Conservation (phyloP, 2,888 invertebrate species). For the Sarcophaga variegata region DNA sequence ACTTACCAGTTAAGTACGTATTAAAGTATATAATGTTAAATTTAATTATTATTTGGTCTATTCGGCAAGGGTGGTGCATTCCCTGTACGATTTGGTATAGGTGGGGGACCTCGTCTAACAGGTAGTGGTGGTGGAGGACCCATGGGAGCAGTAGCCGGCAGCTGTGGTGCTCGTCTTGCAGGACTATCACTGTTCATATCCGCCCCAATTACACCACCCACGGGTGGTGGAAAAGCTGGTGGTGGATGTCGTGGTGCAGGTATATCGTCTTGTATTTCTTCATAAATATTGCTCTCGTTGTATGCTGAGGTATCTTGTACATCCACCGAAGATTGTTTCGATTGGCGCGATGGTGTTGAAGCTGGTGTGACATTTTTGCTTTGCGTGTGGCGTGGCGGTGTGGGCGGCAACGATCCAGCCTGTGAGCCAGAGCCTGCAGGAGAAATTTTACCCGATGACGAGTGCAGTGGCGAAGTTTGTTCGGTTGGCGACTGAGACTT, state of each 20-base stretch:
- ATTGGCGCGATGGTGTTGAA: constrained; percentile 77
- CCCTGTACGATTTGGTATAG: constrained; percentile 81
- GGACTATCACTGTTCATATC: constrained; percentile 73
- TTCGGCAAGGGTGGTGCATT: constrained; percentile 81
- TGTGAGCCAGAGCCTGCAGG: constrained; percentile 71
- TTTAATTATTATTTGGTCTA: constrained; percentile 79
- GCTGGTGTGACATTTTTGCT: constrained; percentile 77
- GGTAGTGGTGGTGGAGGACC: constrained; percentile 85
- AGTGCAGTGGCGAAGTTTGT: constrained; percentile 72
- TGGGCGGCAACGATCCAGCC: constrained; percentile 74
- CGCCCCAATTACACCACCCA: constrained; percentile 76
- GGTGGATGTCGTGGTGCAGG: constrained; percentile 84
- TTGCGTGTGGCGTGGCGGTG: constrained; percentile 77
- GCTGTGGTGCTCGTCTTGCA: constrained; percentile 59
- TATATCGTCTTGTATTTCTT: constrained; percentile 84
- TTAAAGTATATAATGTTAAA: constrained; percentile 33
- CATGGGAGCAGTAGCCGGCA: constrained; percentile 79
- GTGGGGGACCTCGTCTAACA: constrained; percentile 82
- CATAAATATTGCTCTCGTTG: constrained; percentile 82
- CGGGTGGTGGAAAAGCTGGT: constrained; percentile 84
- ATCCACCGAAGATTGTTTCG: constrained; percentile 75
- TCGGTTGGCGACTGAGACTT: constrained; percentile 78
- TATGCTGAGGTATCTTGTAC: constrained; percentile 66
- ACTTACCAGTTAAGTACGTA: constrained; percentile 66
- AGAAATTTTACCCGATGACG: constrained; percentile 77